Percentiles rank a stretch among this genome's conserved stretches.
These are phyloP conservation scores for Thaleichthys pacificus DNA, from an alignment of 2,797 vertebrate species.

Conservation along the genomic window DNA sequence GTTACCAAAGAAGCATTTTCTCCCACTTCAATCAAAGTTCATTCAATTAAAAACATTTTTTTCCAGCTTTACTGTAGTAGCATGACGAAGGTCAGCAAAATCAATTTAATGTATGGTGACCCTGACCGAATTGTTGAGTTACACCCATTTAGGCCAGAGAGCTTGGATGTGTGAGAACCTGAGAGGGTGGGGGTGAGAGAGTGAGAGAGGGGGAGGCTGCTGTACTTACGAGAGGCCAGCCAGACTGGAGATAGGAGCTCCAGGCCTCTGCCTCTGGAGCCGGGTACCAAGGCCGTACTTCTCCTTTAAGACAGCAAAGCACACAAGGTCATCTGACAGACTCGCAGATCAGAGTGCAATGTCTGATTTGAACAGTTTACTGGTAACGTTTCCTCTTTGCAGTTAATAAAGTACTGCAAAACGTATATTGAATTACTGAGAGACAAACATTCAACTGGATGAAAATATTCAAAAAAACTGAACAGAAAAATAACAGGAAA, in stretches of 20 bases:
- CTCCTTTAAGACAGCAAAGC: slow-evolving; percentile 75
- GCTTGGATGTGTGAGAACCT: neutral
- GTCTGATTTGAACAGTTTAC: slow-evolving; percentile 24
- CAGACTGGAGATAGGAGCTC: slow-evolving; percentile 88
- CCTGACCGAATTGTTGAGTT: neutral
- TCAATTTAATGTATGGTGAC: too few relatives aligned
- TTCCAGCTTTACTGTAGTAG: too few relatives aligned
- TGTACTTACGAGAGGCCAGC: slow-evolving; percentile 93
- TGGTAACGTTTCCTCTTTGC: neutral
- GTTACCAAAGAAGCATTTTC: slow-evolving; percentile 1
- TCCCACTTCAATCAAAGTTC: neutral
- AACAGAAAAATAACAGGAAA: slow-evolving; percentile 16
- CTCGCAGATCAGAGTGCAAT: slow-evolving; percentile 19
- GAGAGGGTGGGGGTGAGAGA: neutral
- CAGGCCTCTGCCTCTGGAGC: slow-evolving; percentile 91
- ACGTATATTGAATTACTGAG: neutral
- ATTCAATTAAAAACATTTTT: neutral
- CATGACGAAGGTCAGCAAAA: too few relatives aligned
- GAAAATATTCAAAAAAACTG: neutral
- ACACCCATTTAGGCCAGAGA: too few relatives aligned
- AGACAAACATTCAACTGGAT: neutral
- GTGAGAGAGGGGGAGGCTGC: neutral
- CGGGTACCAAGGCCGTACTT: slow-evolving; percentile 96
- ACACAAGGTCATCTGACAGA: slow-evolving; percentile 28
- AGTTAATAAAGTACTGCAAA: neutral